Base-by-base conservation (phyloP, 2,888 invertebrate species). In the Calameuta idolon region DNA sequence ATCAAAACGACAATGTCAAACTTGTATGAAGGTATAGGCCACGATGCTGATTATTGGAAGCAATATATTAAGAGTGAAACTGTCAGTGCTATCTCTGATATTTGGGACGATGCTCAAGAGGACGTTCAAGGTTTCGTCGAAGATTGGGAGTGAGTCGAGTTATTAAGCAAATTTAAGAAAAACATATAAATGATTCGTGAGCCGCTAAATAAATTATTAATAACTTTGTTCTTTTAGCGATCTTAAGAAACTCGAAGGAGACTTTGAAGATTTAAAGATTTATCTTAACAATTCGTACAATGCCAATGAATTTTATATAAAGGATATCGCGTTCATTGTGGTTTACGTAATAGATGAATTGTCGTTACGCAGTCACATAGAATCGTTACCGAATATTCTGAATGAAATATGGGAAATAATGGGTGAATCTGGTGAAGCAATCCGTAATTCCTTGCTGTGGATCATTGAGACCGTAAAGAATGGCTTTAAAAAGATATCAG, bases 381-480 rank as follows among this genome's bases (percentile, higher is more conserved):
- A 96, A 85, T 95, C 95, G 0, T 88, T 97, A 76, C 97, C 97
- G 0, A 96, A 95, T 74, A 96, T 97, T 34, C 93, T 97, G 0
- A 95, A 95, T 75, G 97, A 97, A 90, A 94, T 97, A 87, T 96
- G 96, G 96, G 96, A 96, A 9, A 94, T 96, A 85, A 96, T 97
- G 96, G 97, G 97, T 0, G 96, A 96, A 77, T 96, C 97, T 0
- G 96, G 96, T 12, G 94, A 95, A 83, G 96, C 96, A 0, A 94
- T 97, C 33, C 94, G 96, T 74, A 94, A 96, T 82, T 96, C 96
- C 83, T 92, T 97, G 12, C 92, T 95, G 0, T 96, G 95, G 94
- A 93, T 96, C 0, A 94, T 96, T 0, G 95, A 96, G 80, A 94
- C 95, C 75, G 93, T 96, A 0, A 96, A 96, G 88, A 93, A 92